Evolutionary conservation across 2,113 vertebrate species (phyloP), one percentile per base, ranked within the genome.

Genomic region (Trochalopteron elliotii): DNA sequence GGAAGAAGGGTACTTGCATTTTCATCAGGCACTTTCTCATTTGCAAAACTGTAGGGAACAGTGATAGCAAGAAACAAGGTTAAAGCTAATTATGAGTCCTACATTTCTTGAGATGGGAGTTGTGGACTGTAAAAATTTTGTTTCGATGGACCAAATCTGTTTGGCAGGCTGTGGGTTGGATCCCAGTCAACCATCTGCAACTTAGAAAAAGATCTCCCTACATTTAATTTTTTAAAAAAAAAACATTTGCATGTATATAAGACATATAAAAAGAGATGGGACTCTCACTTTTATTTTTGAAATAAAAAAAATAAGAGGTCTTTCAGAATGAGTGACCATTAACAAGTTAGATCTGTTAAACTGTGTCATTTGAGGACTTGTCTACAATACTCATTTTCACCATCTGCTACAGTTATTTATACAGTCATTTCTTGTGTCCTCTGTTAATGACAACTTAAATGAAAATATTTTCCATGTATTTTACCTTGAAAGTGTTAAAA

Each of bases 1-100:
- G 88, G 88, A 93, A 83, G 83, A 92, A 95, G 95, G 83, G 76
- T 92, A 67, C 88, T 97, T 72, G 59, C 64, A 55, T 92, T 95
- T 95, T 92, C 11, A 27, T 93, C 90, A 90, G 92, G 88, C 88
- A 86, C 71, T 89, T 89, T 92, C 59, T 92, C 88, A 63, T 88
- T 77, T 86, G 50, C 42, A 70, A 59, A 81, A 69, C 55, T 52
- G 23, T 44, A 81, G 72, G 52, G 69, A 81, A 31, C 37, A 49
- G 37, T 31, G 22, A 53, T 60, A 55, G 28, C 70, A 39, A 57
- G 55, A 71, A 93, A 24, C 28, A 44, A 69, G 23, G 40, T 80
- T 76, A 42, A 16, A 61, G 30, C 39, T 83, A 21, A 53, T 77
- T 72, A 27, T 7, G 55, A 88, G 45, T 28, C 28, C 31, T 75